A percentile compares a stretch with the other conserved stretches of the same genome.
phyloP scores from a whole-genome alignment of 2,797 vertebrate species.

The Bucorvus abyssinicus region DNA sequence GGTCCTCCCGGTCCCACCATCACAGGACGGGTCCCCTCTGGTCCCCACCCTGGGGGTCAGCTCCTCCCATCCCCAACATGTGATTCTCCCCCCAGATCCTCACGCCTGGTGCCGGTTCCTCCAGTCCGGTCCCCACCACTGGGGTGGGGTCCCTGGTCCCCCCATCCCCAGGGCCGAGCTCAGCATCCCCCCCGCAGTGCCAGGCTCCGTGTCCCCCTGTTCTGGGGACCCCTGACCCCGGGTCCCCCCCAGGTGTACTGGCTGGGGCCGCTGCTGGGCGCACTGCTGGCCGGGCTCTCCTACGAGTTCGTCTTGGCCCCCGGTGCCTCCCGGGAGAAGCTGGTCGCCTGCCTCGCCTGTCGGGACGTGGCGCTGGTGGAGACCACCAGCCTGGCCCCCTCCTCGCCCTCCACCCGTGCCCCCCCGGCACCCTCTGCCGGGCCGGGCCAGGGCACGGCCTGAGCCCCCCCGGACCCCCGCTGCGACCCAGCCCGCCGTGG shows the following conservation, averaged over 20 bases:
- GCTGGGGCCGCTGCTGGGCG: conserved; percentile 81
- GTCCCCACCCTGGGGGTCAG: not conserved
- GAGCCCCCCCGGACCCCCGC: not conserved
- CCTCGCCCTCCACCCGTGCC: conserved; percentile 39
- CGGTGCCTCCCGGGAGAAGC: conserved; percentile 81
- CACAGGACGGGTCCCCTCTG: accelerated
- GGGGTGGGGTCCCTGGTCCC: accelerated
- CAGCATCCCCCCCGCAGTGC: not conserved
- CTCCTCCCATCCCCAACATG: accelerated
- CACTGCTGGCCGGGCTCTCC: conserved; percentile 77
- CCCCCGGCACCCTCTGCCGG: accelerated
- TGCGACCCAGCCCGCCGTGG: not conserved
- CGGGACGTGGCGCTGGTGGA: conserved; percentile 84
- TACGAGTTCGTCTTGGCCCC: conserved; percentile 84
- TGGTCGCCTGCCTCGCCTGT: conserved; percentile 83
- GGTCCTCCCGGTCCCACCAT: not conserved
- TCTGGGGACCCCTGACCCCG: too few species aligned
- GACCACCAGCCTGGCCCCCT: conserved; percentile 78
- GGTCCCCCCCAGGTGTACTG: conserved; percentile 69
- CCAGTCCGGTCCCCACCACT: too few species aligned
- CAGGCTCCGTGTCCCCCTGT: too few species aligned
- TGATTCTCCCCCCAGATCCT: not conserved
- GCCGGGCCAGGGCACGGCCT: not conserved
- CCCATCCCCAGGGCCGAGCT: not conserved
- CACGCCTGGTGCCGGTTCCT: not conserved